phyloP scores from a whole-genome alignment of 2,797 vertebrate genomes.

The Crocidura indochinensis region DNA sequence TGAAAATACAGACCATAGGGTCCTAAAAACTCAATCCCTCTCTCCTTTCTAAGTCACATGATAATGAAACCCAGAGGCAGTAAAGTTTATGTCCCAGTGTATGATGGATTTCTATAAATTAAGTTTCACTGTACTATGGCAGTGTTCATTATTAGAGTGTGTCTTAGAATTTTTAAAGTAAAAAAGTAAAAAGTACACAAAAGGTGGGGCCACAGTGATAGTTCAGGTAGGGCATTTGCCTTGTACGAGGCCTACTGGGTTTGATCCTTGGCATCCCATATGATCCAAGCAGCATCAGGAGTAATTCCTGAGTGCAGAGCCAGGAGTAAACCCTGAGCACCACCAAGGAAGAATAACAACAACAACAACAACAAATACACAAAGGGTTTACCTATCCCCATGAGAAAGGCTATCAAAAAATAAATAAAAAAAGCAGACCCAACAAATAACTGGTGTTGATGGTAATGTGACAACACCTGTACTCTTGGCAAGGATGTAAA shows the following conservation, averaged over 20 bases:
- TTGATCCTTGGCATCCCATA: no score
- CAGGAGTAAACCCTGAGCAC: no score
- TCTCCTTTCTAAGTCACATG: neutral
- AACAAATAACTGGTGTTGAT: neutral
- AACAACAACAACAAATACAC: neutral
- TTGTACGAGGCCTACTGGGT: no score
- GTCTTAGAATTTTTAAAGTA: constrained; percentile 14
- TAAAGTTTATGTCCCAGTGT: neutral
- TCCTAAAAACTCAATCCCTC: neutral
- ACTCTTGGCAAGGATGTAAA: neutral
- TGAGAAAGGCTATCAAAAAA: neutral
- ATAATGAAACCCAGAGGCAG: neutral
- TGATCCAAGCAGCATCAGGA: no score
- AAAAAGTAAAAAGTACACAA: neutral
- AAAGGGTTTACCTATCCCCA: neutral
- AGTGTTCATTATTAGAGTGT: neutral
- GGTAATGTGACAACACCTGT: neutral
- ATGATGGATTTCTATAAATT: neutral
- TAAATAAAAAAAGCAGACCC: neutral
- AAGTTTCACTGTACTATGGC: no score
- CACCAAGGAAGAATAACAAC: no score
- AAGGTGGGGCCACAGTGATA: no score
- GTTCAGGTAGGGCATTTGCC: no score
- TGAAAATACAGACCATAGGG: neutral
- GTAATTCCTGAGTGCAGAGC: no score